These are phyloP conservation scores for Cathartes aura DNA, from an alignment of 2,113 vertebrate species.

Conservation along the genomic window DNA sequence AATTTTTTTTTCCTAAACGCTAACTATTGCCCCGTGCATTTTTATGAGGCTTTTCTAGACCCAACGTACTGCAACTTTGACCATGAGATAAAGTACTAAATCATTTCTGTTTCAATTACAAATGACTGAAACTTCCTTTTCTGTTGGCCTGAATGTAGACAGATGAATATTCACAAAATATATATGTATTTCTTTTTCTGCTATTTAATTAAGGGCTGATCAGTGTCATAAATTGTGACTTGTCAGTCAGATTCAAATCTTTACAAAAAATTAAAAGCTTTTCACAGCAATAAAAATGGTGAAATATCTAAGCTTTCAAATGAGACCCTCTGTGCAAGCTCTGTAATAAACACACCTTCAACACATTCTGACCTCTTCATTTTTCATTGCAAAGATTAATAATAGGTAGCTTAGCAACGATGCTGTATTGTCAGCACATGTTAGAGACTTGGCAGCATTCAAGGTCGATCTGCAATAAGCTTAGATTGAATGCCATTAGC, in stretches of 20 bases:
- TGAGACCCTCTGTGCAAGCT: constrained; percentile 30
- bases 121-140: not conserved
- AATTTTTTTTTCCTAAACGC: not conserved
- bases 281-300: not conserved
- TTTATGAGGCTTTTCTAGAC: not conserved
- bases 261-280: not conserved
- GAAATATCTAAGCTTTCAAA: constrained; percentile 39
- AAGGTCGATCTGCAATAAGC: constrained; percentile 66
- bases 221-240: not conserved
- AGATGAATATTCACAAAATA: not conserved
- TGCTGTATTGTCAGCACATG: constrained; percentile 60
- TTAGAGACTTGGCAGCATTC: constrained; percentile 67
- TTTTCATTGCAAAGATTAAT: constrained; percentile 73
- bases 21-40: not conserved
- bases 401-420: constrained; percentile 78
- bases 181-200: not conserved
- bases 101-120: not conserved
- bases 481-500: constrained; percentile 63
- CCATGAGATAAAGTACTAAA: not conserved
- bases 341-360: constrained; percentile 60
- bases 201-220: constrained; percentile 1
- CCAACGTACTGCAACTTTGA: not conserved
- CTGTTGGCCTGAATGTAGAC: not conserved
- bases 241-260: not conserved
- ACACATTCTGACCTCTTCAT: constrained; percentile 63